Base-by-base conservation (phyloP, 2,113 vertebrate species). In the Corynorhinus townsendii region DNA sequence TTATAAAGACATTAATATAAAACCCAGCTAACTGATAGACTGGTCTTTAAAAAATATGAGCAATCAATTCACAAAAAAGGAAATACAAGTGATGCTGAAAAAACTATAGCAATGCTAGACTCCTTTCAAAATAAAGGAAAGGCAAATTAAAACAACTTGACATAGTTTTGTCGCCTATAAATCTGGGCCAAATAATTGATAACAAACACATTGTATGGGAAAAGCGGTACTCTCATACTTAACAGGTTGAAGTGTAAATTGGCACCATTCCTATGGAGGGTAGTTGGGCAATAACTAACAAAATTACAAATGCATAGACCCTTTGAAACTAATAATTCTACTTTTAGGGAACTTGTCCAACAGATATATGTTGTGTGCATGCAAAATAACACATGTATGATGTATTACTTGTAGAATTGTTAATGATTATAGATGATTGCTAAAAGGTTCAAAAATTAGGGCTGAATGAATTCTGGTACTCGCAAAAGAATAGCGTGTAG, bases 1-100 rank as follows among this genome's bases (percentile, higher is more conserved):
- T 94, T 66, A 73, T 79, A 89, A 89, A 86, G 7, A 91, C 72
- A 56, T 52, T 54, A 81, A 75, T 69, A 3, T 89, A 91, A 92
- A 83, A 5, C 7, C 15, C 10, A 72, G 68, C 1, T 80, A 72
- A 79, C 16, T 77, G 26, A 88, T 40, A 85, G 12, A 83, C 86
- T 77, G 43, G 47, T 93, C 4, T 86, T 92, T 24, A 80, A 90
- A 87, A 11, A 24, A 35, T 75, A 64, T 62, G 26, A 86, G 10
- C 11, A 79, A 49, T 49, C 19, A 69, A 17, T 56, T 86, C 43
- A 88, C 24, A 88, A 73, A 35, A 76, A 84, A 72, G 15, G 16
- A 80, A 91, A 84, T 68, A 52, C 2, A 91, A 82, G 79, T 82
- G 30, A 8, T 11, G 54, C 5, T 88, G 77, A 77, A 91, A 79